These are phyloP conservation scores for Zaprionus camerounensis DNA, from an alignment of 1,140 invertebrate species.

Conservation along the genomic window DNA sequence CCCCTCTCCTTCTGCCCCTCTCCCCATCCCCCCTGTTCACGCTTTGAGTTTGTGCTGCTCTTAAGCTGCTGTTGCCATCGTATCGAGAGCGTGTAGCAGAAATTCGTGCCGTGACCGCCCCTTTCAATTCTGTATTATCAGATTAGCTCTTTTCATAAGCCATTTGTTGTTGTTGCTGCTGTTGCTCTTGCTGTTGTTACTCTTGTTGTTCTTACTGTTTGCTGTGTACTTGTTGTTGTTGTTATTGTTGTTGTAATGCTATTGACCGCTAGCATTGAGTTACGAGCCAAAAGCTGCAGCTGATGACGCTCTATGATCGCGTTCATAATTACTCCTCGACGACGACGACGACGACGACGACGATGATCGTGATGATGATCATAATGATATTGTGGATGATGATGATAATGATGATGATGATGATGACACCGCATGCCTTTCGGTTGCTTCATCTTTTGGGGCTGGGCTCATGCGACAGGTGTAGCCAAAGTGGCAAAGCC, in stretches of 20 bases:
- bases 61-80: constrained; percentile 39
- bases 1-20: background rate
- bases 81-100: constrained; percentile 73
- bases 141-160: constrained; percentile 78
- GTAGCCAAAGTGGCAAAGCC: constrained; percentile 18
- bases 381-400: constrained; percentile 3
- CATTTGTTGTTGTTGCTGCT: constrained; percentile 56
- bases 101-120: constrained; percentile 80
- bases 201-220: constrained; percentile 11
- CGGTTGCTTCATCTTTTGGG: constrained; percentile 7
- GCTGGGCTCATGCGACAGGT: constrained; percentile 35
- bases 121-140: constrained; percentile 82
- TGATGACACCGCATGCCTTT: constrained; percentile 7
- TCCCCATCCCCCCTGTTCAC: background rate
- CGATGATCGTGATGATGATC: constrained; percentile 1
- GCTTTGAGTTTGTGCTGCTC: background rate
- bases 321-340: constrained; percentile 31
- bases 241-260: constrained; percentile 53
- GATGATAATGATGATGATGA: constrained; percentile 4
- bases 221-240: constrained; percentile 21
- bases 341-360: constrained; percentile 4
- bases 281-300: constrained; percentile 52
- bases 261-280: constrained; percentile 76
- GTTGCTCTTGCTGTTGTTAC: constrained; percentile 10
- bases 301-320: constrained; percentile 55